Percentiles rank a stretch among this genome's conserved stretches.
phyloP scores from a whole-genome alignment of 2,888 invertebrate species.

The Drosophila formosana region DNA sequence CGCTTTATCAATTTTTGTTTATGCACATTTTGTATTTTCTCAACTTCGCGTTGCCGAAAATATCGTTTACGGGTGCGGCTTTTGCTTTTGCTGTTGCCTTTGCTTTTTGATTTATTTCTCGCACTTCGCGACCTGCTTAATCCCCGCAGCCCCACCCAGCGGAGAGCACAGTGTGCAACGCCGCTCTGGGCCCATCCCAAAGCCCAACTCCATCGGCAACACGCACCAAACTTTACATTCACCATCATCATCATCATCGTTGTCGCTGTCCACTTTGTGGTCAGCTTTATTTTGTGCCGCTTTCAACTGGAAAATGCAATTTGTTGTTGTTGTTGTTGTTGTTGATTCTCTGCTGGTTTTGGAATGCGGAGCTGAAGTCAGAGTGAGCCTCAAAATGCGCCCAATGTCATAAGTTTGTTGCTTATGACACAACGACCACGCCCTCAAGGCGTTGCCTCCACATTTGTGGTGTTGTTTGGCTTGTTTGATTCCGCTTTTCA shows the following conservation, averaged over 20 bases:
- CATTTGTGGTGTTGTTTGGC: not conserved
- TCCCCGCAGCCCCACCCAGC: slow-evolving; percentile 20
- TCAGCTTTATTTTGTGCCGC: slow-evolving; percentile 3
- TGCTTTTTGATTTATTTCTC: slow-evolving; percentile 38
- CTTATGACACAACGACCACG: slow-evolving; percentile 57
- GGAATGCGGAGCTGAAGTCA: slow-evolving; percentile 30
- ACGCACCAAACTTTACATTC: slow-evolving; percentile 47
- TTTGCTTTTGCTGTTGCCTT: slow-evolving; percentile 15
- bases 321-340: not conserved
- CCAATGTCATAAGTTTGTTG: slow-evolving; percentile 64
- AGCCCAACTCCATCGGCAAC: slow-evolving; percentile 17
- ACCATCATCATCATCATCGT: not conserved
- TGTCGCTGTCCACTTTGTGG: slow-evolving; percentile 4
- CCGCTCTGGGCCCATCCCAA: slow-evolving; percentile 30
- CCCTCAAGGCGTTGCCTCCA: slow-evolving; percentile 46
- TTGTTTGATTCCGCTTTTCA: not conserved
- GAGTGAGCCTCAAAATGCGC: slow-evolving; percentile 39
- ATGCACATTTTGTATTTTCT: slow-evolving; percentile 54
- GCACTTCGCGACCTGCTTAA: slow-evolving; percentile 16
- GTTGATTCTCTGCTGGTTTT: slow-evolving; percentile 8
- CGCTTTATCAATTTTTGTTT: slow-evolving; percentile 74
- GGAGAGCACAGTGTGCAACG: slow-evolving; percentile 5
- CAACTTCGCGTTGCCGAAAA: slow-evolving; percentile 33
- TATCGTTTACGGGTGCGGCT: slow-evolving; percentile 41
- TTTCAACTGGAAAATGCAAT: slow-evolving; percentile 16